Base-by-base conservation (phyloP, 2,113 vertebrate genomes). In the Pipra filicauda region DNA sequence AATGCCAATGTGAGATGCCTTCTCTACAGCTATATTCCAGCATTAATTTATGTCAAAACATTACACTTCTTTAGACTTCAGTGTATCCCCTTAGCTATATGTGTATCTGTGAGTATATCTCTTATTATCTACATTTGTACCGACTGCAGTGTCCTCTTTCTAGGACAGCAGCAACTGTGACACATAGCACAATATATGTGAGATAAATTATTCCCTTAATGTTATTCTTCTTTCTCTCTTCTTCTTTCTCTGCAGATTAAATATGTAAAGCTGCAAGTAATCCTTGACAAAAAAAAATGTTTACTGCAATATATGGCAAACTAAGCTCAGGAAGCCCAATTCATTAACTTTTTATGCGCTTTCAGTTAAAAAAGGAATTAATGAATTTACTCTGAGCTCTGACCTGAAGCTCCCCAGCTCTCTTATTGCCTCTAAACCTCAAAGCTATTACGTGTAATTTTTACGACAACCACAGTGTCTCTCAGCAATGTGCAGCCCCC, bases 381-480 rank as follows among this genome's bases (percentile, higher is more conserved):
- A 97, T 97, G 52, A 96, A 96, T 95, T 94, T 97, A 92, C 57
- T 95, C 57, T 92, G 90, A 95, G 80, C 74, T 95, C 78, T 95
- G 89, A 95, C 95, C 92, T 89, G 71, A 94, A 97, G 70, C 16
- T 94, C 64, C 77, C 77, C 62, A 74, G 39, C 30, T 91, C 35
- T 94, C 58, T 94, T 91, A 88, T n/a, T 94, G 16, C 71, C 23
- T 95, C 26, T 83, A 95, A 96, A 86, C 65, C 94, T 93, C 85
- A 88, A 73, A 95, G 80, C 31, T 92, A 91, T 89, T 92, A 67
- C 6, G 7, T 75, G 49, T 54, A 95, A 94, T 92, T 95, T 96
- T 96, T 95, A 84, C 37, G 85, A 76, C 59, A 31, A 49, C 41
- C 19, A 23, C 20, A 33, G 28, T 72, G 33, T 91, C 27, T 82